Base-by-base conservation (phyloP, 2,888 invertebrate genomes). In the Nebria brevicollis region DNA sequence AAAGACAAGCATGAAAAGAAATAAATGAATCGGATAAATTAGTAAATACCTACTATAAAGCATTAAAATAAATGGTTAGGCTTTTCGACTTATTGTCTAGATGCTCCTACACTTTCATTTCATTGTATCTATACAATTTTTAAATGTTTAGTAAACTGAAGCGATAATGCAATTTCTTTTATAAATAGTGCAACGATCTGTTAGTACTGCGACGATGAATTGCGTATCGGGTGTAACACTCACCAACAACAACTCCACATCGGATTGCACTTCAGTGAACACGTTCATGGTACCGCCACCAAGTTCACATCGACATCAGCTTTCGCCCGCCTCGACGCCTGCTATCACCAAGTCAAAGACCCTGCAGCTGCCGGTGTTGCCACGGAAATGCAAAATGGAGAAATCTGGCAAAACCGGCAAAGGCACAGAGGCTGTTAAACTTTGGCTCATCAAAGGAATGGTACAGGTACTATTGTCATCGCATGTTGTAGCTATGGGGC, bases 151-250 rank as follows among this genome's bases (percentile, higher is more conserved):
- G n/a, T 66, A 66, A 66, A 66, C 34, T 34, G 0, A 34, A 34
- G 5, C 1, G 34, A 34, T 4, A 34, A 4, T 34, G 5, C 34
- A 5, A 34, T 34, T 20, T 15, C 65, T 66, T 80, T 70, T 42
- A 41, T 81, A 73, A 34, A 7, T 88, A 91, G 91, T 91, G 82
- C 87, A 89, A 7, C 86, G 88, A 73, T 89, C 90, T 42, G 86
- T 86, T 66, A 86, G 86, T 72, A 85, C 86, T 1, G 85, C 84
- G n/a, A 84, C 86, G 5, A 85, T 86, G 85, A 86, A 85, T 20
- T 86, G 86, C 8, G 84, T 85, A 2, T 84, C 85, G n/a, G 86
- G 86, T 13, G 84, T 85, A 0, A 85, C 85, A 4, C 81, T 86
- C 70, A 84, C 84, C 34, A 85, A 83, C 65, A 82, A 82, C 41